These are phyloP conservation scores for Melinaea marsaeus DNA, from an alignment of 2,888 invertebrate species.

Conservation along the genomic window DNA sequence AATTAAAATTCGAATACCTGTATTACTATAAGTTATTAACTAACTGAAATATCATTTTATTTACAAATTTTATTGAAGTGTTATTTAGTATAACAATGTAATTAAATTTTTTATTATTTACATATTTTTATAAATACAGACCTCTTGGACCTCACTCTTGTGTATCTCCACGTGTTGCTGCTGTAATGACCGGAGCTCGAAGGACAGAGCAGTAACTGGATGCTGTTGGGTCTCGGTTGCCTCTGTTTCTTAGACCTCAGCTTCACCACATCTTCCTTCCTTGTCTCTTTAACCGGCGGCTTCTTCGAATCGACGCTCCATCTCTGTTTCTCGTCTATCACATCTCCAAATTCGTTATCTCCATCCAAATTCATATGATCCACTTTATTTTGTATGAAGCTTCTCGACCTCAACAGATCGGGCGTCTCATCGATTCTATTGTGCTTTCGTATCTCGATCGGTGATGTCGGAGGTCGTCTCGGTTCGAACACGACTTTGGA, in stretches of 20 bases:
- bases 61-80: too few relatives aligned
- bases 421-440: conserved; percentile 51
- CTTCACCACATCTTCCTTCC: conserved; percentile 59
- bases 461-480: conserved; percentile 61
- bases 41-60: too few relatives aligned
- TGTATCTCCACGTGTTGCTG: conserved; percentile 71
- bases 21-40: too few relatives aligned
- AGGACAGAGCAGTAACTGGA: conserved; percentile 68
- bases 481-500: conserved; percentile 72
- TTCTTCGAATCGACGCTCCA: conserved; percentile 63
- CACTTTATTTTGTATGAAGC: conserved; percentile 53
- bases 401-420: conserved; percentile 58
- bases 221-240: conserved; percentile 67
- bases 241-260: conserved; percentile 63
- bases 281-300: conserved; percentile 58
- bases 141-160: conserved; percentile 69
- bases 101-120: not conserved
- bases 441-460: conserved; percentile 54
- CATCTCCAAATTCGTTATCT: conserved; percentile 25
- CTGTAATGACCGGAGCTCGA: conserved; percentile 70
- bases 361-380: conserved; percentile 62
- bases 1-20: too few relatives aligned
- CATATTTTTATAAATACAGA: conserved; percentile 35
- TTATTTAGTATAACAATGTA: not conserved
- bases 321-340: conserved; percentile 43